Conservation (phyloP, 1,140 invertebrate genomes). For the Belonocnema kinseyi region DNA sequence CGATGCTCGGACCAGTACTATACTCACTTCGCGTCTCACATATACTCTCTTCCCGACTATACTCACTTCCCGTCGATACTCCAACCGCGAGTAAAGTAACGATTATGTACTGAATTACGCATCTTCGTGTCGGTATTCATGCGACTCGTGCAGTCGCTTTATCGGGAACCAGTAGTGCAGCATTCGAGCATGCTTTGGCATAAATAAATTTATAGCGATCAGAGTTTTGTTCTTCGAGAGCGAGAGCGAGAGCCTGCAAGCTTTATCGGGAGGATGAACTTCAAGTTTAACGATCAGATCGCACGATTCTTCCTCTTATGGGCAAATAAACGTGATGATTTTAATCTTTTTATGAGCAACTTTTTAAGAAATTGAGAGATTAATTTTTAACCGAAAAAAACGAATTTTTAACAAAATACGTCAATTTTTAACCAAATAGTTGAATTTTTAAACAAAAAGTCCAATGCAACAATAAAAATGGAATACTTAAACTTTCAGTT, state of each 20-base stretch:
- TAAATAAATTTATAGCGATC: slow-evolving; percentile 22
- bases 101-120: slow-evolving; percentile 37
- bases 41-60: too few relatives aligned
- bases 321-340: too few relatives aligned
- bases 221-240: not conserved
- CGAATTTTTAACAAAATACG: too few relatives aligned
- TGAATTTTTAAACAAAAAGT: too few relatives aligned
- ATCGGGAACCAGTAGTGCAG: not conserved
- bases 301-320: not conserved
- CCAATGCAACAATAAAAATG: too few relatives aligned
- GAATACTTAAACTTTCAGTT: too few relatives aligned
- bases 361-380: too few relatives aligned
- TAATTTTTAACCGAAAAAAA: too few relatives aligned
- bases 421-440: too few relatives aligned
- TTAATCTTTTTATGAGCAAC: too few relatives aligned
- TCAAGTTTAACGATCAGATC: not conserved
- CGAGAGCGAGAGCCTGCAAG: not conserved
- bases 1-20: slow-evolving; percentile 32
- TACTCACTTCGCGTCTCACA: not conserved
- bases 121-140: slow-evolving; percentile 24
- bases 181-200: slow-evolving; percentile 4
- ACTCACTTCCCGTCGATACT: slow-evolving; percentile 12
- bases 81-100: slow-evolving; percentile 29
- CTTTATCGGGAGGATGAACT: too few relatives aligned
- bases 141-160: slow-evolving; percentile 16